A percentile compares a stretch with the other conserved stretches of the same genome.
These are phyloP conservation scores for Calonectris borealis DNA, from an alignment of 2,113 vertebrate genomes.

Conservation along the genomic window DNA sequence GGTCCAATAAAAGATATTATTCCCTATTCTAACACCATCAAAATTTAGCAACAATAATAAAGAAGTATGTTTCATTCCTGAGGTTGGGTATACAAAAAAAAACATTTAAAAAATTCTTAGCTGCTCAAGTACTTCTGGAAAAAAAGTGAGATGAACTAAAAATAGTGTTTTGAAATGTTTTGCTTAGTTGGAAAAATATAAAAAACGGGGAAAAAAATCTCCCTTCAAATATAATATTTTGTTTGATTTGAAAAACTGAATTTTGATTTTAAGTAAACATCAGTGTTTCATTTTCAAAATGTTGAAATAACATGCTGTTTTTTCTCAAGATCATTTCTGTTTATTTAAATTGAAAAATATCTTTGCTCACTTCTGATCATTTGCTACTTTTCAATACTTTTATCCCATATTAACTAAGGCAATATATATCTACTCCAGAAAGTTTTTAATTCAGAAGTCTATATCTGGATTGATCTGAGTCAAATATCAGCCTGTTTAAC, in stretches of 20 bases:
- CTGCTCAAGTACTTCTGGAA: not conserved
- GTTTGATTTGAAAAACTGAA: not conserved
- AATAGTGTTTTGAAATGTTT: not conserved
- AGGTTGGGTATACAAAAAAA: not conserved
- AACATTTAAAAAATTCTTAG: not conserved
- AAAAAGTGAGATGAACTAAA: not conserved
- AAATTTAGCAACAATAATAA: not conserved
- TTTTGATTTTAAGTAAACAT: not conserved
- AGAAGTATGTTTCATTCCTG: not conserved
- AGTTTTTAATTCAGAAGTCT: not conserved
- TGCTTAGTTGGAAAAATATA: not conserved
- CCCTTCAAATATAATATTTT: not conserved
- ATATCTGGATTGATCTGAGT: not conserved
- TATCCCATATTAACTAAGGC: not conserved
- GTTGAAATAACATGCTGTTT: not conserved
- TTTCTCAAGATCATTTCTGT: not conserved
- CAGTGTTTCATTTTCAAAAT: not conserved
- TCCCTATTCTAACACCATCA: not conserved
- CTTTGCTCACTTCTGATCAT: not conserved
- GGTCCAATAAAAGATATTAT: not conserved
- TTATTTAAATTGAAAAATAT: not conserved
- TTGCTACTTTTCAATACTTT: not conserved
- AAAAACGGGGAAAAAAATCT: not conserved
- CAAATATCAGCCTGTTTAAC: not conserved
- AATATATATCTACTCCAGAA: not conserved